Evolutionary conservation across 1,140 invertebrate species (phyloP).

Genomic region (Camponotus vicinus): DNA sequence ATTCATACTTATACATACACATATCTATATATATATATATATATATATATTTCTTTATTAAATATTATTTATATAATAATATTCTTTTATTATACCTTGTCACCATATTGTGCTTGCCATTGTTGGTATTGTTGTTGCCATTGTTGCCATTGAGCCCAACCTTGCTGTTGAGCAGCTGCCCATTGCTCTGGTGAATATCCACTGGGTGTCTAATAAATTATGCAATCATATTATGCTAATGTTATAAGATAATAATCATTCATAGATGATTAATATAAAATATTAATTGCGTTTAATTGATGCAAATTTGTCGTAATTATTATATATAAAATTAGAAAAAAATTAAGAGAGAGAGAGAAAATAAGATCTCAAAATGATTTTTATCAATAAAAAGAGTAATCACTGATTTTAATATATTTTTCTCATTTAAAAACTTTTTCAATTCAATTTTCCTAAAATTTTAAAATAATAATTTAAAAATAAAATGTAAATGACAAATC

Average conservation of each 20-base stretch:
- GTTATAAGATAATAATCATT: slow-evolving; percentile 16
- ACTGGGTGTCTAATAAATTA: slow-evolving; percentile 84
- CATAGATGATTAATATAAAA: not conserved
- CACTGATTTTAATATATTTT: not conserved
- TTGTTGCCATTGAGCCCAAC: slow-evolving; percentile 94
- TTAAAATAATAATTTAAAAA: slow-evolving; percentile 3
- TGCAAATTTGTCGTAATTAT: not conserved
- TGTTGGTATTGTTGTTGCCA: slow-evolving; percentile 95
- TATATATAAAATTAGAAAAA: too few relatives aligned
- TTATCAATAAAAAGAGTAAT: not conserved
- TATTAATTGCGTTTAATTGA: not conserved
- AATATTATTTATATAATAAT: not conserved
- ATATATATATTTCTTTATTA: not conserved
- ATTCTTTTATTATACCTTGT: slow-evolving; percentile 87
- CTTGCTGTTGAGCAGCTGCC: slow-evolving; percentile 90
- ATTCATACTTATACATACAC: not conserved
- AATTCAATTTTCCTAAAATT: not conserved
- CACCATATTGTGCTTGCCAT: slow-evolving; percentile 93
- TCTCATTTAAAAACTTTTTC: not conserved
- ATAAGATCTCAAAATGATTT: not conserved
- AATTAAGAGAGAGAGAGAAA: not conserved
- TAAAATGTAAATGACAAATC: not conserved
- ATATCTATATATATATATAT: too few relatives aligned
- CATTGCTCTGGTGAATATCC: slow-evolving; percentile 91
- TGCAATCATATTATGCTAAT: slow-evolving; percentile 8